These are phyloP conservation scores for Octopus bimaculoides DNA, from an alignment of 1,140 invertebrate genomes.

Conservation along the genomic window DNA sequence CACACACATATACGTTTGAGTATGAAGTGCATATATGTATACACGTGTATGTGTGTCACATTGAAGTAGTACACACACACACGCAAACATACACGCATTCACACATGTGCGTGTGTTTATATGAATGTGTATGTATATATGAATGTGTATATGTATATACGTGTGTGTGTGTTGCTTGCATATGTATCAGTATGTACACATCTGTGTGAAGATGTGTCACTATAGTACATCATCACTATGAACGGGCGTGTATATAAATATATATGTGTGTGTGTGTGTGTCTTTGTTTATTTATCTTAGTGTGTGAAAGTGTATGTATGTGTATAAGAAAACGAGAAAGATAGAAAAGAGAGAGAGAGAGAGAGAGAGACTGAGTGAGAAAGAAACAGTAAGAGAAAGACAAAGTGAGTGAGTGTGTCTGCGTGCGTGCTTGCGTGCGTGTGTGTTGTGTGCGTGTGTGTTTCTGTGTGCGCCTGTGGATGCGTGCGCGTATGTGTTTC, in stretches of 20 bases:
- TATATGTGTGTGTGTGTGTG: not conserved
- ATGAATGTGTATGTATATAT: not conserved
- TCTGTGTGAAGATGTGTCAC: not conserved
- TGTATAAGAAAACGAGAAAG: not conserved
- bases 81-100: not conserved
- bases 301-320: not conserved
- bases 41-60: not conserved
- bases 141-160: conserved; percentile 1
- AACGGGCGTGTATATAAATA: not conserved
- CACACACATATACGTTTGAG: not conserved
- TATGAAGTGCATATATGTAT: not conserved
- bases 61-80: not conserved
- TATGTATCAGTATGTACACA: not conserved
- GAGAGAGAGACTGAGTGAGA: not conserved
- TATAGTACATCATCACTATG: not conserved
- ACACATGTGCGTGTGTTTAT: not conserved
- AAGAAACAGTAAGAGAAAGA: not conserved
- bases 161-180: not conserved
- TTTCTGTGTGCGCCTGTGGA: not conserved
- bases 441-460: not conserved
- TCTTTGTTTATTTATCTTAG: not conserved
- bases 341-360: not conserved
- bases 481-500: not conserved
- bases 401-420: not conserved
- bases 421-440: not conserved